phyloP scores from a whole-genome alignment of 2,888 invertebrate genomes.

The Diarsia brunnea region DNA sequence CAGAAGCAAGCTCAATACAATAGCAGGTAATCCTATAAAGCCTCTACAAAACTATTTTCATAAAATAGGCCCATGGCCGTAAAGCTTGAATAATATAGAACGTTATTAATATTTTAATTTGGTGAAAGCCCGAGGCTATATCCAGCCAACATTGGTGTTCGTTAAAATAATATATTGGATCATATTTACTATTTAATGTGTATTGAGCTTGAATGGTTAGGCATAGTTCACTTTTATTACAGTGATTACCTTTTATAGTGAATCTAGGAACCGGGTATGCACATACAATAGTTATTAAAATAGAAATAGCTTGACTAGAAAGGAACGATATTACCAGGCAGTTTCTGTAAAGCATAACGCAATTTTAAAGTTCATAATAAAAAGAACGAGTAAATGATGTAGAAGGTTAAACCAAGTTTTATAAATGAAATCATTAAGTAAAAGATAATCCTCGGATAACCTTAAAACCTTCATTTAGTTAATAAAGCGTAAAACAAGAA shows the following conservation, averaged over 20 bases:
- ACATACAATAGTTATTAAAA: constrained; percentile 4
- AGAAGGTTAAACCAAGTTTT: constrained; percentile 1
- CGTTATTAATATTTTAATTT: constrained; percentile 56
- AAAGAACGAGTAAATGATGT: background rate
- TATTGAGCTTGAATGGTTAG: constrained; percentile 11
- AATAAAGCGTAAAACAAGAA: constrained; percentile 52
- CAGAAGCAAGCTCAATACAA: constrained; percentile 29
- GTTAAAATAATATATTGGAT: constrained; percentile 51
- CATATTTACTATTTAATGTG: constrained; percentile 31
- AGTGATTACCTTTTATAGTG: constrained; percentile 17
- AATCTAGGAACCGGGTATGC: constrained; percentile 1
- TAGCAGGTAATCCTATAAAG: constrained; percentile 41
- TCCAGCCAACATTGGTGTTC: constrained; percentile 36
- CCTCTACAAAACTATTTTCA: constrained; percentile 39
- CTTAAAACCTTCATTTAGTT: constrained; percentile 50
- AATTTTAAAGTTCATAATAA: background rate
- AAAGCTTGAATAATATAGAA: constrained; percentile 47
- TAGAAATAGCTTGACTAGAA: constrained; percentile 1
- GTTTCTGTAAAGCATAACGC: background rate
- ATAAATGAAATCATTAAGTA: constrained; percentile 22
- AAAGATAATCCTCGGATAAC: constrained; percentile 38
- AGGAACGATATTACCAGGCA: background rate
- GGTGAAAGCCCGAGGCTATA: constrained; percentile 57
- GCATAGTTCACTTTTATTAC: constrained; percentile 20
- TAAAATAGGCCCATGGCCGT: constrained; percentile 40